phyloP scores from a whole-genome alignment of 2,888 invertebrate species.

The Agapostemon virescens region DNA sequence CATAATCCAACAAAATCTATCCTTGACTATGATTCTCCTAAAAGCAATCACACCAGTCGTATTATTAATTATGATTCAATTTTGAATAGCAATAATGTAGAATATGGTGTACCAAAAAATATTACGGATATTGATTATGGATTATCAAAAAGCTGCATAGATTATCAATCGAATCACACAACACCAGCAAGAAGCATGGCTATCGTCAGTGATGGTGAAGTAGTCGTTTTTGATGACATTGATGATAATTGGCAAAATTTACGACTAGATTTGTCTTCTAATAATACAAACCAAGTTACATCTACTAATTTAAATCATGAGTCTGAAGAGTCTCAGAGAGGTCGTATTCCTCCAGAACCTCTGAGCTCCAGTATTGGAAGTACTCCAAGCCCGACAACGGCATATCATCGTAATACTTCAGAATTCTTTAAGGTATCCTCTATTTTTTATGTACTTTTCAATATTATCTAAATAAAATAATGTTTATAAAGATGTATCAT shows the following conservation, averaged over 20 bases:
- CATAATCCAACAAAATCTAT: conserved; percentile 80
- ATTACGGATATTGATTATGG: conserved; percentile 79
- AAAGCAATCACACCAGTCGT: conserved; percentile 74
- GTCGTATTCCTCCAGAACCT: conserved; percentile 76
- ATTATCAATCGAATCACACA: conserved; percentile 78
- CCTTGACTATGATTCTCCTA: conserved; percentile 79
- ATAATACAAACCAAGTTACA: conserved; percentile 69
- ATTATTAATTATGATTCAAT: conserved; percentile 78
- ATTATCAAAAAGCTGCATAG: conserved; percentile 77
- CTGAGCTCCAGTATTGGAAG: conserved; percentile 78
- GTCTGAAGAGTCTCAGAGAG: conserved; percentile 72
- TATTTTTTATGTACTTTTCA: neutral
- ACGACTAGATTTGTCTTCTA: conserved; percentile 74
- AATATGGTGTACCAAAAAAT: conserved; percentile 77
- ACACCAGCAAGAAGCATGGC: conserved; percentile 79
- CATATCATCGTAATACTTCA: conserved; percentile 80
- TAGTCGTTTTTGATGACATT: conserved; percentile 93
- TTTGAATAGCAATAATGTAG: conserved; percentile 80
- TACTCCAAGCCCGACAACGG: conserved; percentile 78
- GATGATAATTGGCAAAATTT: conserved; percentile 90
- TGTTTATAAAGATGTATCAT: neutral
- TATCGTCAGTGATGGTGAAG: conserved; percentile 87
- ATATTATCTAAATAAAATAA: neutral
- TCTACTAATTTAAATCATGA: conserved; percentile 70
- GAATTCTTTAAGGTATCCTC: conserved; percentile 81